phyloP scores from a whole-genome alignment of 1,140 invertebrate species.

The Drosophila kurseongensis region DNA sequence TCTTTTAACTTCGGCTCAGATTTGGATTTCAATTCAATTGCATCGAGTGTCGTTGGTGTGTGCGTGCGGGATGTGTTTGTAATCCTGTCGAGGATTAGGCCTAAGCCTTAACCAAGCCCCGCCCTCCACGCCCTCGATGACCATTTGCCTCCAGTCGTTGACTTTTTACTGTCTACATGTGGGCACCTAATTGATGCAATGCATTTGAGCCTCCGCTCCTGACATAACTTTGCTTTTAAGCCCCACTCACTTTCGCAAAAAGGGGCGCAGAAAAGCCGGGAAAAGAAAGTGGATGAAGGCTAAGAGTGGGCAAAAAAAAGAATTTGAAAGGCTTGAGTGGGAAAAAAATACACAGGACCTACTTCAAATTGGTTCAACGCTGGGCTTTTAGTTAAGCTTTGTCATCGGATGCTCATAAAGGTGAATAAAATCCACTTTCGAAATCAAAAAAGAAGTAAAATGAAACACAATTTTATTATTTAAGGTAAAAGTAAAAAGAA shows the following conservation, averaged over 20 bases:
- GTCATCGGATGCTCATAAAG: no score
- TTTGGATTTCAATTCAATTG: conserved; percentile 47
- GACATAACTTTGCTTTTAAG: conserved; percentile 54
- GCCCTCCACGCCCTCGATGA: conserved; percentile 10
- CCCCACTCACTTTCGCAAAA: conserved; percentile 1
- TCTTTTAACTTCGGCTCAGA: conserved; percentile 37
- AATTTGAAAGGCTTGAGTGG: neutral
- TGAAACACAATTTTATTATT: no score
- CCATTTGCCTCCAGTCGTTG: conserved; percentile 41
- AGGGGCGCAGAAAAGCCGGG: neutral
- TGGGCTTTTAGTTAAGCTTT: neutral
- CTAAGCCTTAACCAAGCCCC: conserved; percentile 18
- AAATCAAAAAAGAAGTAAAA: no score
- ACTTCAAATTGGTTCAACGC: neutral
- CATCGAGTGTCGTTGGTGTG: conserved; percentile 14
- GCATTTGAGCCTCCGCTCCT: conserved; percentile 31
- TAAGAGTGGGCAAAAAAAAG: neutral
- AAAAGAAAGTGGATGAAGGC: conserved; percentile 14
- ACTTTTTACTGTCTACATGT: conserved; percentile 53
- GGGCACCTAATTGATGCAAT: conserved; percentile 52
- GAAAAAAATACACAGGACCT: neutral
- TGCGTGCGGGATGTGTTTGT: conserved; percentile 19
- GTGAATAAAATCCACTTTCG: no score
- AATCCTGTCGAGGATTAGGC: conserved; percentile 43
- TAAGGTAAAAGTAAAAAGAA: no score